phyloP scores from a whole-genome alignment of 2,113 vertebrate species.

The Hemibagrus wyckioides region DNA sequence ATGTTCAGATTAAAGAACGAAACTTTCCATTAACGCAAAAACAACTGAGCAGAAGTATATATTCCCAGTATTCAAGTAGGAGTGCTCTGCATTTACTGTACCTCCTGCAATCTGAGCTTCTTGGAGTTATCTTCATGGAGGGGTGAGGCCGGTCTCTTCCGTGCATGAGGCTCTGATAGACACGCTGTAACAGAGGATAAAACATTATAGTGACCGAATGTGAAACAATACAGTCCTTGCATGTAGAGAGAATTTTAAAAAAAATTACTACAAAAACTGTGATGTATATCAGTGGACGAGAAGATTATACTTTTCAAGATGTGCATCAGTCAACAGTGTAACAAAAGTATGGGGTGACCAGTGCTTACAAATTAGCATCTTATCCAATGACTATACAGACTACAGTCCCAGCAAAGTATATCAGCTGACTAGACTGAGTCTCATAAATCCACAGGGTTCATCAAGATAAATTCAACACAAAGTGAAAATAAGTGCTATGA shows the following conservation, averaged over 20 bases:
- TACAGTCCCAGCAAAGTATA: not conserved
- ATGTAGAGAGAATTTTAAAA: not conserved
- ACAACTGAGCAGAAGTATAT: too few relatives aligned
- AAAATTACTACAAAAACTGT: not conserved
- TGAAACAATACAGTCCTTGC: not conserved
- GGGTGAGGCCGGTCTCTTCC: constrained; percentile 77
- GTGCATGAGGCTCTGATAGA: constrained; percentile 64
- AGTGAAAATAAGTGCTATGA: not conserved
- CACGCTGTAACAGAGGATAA: not conserved
- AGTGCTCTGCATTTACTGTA: constrained; percentile 64
- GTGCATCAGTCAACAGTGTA: not conserved
- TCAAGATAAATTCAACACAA: not conserved
- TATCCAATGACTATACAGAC: not conserved
- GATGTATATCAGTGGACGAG: not conserved
- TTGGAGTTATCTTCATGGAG: constrained; percentile 76
- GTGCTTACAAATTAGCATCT: not conserved
- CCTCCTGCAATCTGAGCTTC: constrained; percentile 79
- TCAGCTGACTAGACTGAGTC: not conserved
- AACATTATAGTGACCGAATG: not conserved
- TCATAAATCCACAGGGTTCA: not conserved
- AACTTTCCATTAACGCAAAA: not conserved
- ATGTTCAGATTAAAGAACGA: not conserved
- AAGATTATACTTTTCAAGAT: not conserved
- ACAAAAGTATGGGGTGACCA: not conserved
- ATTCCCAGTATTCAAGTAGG: not conserved